Evolutionary conservation across 1,140 invertebrate genomes (phyloP).

Genomic region (Aricia agestis): DNA sequence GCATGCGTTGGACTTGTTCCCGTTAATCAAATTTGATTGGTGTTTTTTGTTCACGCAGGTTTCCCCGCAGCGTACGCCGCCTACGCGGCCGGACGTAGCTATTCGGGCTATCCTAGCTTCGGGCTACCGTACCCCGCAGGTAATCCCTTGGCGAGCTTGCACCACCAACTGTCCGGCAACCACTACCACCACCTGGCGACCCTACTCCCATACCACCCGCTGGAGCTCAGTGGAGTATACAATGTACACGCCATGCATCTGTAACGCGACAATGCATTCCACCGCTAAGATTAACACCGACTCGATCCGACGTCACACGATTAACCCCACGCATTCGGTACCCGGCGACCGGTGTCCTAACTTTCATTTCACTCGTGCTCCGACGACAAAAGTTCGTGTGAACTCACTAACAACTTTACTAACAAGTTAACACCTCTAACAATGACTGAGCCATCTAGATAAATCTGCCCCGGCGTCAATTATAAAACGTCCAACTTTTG

Average conservation of each 20-base stretch:
- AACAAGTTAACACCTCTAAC: conserved; percentile 70
- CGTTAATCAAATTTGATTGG: conserved; percentile 20
- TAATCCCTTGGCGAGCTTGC: conserved; percentile 87
- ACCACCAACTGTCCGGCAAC: conserved; percentile 81
- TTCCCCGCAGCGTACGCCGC: conserved; percentile 95
- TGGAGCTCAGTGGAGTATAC: conserved; percentile 80
- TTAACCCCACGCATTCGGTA: conserved; percentile 38
- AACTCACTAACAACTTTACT: conserved; percentile 70
- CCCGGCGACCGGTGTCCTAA: conserved; percentile 58
- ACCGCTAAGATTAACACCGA: conserved; percentile 58
- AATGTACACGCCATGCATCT: conserved; percentile 88
- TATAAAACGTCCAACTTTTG: conserved; percentile 72
- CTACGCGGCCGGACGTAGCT: conserved; percentile 94
- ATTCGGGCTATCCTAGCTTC: conserved; percentile 97
- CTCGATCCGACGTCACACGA: conserved; percentile 28
- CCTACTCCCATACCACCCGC: conserved; percentile 80
- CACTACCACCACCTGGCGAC: conserved; percentile 80
- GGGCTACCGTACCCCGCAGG: conserved; percentile 97
- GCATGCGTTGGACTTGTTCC: neutral
- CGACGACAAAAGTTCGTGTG: conserved; percentile 60
- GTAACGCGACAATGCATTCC: conserved; percentile 80
- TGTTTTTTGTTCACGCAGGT: conserved; percentile 80
- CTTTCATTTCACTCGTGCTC: conserved; percentile 53
- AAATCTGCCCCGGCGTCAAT: conserved; percentile 70
- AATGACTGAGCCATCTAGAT: conserved; percentile 74